Percentiles rank a stretch among this genome's conserved stretches.
These are phyloP conservation scores for Sciaenops ocellatus DNA, from an alignment of 2,797 vertebrate genomes.

Conservation along the genomic window DNA sequence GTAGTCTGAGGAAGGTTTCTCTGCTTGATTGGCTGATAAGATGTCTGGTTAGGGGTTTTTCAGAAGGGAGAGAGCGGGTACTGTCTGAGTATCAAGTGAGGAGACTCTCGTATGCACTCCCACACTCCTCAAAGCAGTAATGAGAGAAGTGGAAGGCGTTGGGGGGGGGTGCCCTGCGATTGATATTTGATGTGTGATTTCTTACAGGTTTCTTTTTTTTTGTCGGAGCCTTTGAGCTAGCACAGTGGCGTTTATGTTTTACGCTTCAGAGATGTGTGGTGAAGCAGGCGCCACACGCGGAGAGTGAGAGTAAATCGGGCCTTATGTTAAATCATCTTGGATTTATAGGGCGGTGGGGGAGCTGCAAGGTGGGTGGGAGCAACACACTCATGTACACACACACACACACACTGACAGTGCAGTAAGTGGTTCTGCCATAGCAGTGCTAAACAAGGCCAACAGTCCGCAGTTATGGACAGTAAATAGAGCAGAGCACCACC, in stretches of 20 bases:
- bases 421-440: constrained; percentile 69
- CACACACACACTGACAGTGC: constrained; percentile 28
- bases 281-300: constrained; percentile 31
- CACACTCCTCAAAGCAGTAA: constrained; percentile 40
- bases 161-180: constrained; percentile 5
- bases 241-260: constrained; percentile 16
- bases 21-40: constrained; percentile 68
- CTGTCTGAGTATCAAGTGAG: constrained; percentile 33
- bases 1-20: constrained; percentile 30
- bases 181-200: constrained; percentile 56
- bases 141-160: constrained; percentile 37
- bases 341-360: constrained; percentile 59
- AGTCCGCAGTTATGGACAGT: constrained; percentile 72
- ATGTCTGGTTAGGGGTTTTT: constrained; percentile 52
- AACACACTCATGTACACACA: not conserved
- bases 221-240: not conserved
- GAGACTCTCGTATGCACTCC: constrained; percentile 32
- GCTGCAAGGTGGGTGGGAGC: constrained; percentile 16
- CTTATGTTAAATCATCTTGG: constrained; percentile 65
- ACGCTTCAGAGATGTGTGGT: constrained; percentile 21
- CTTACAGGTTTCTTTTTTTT: not conserved
- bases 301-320: constrained; percentile 58
- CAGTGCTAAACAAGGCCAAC: constrained; percentile 78
- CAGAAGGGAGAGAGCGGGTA: not conserved
- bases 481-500: constrained; percentile 78